Evolutionary conservation across 2,113 vertebrate species (phyloP).

Genomic region (Colaptes auratus): DNA sequence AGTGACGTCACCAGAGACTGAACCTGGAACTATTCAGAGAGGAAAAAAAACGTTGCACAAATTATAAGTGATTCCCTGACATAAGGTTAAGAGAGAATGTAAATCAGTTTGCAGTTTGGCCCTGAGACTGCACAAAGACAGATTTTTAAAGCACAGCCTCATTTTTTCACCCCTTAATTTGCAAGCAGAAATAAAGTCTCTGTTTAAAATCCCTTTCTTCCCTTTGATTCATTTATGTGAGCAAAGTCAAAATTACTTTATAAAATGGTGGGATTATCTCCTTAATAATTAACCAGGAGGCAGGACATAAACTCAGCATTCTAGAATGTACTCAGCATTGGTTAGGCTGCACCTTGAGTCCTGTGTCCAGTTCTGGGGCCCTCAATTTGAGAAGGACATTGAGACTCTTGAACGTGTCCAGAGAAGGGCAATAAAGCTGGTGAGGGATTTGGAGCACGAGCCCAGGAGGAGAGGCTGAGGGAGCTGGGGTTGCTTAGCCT

Average conservation of each 20-base stretch:
- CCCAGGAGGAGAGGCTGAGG: no score
- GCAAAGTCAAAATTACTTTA: neutral
- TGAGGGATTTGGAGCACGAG: no score
- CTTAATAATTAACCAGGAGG: neutral
- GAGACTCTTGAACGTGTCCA: no score
- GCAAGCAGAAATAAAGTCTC: neutral
- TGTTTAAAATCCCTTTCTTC: neutral
- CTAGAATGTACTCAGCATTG: neutral
- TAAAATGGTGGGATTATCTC: neutral
- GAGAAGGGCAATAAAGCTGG: no score
- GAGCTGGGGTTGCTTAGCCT: no score
- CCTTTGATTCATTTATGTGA: neutral
- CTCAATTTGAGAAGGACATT: no score
- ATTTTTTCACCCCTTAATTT: constrained; percentile 11
- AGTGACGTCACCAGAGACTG: neutral
- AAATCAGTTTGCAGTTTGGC: constrained; percentile 35
- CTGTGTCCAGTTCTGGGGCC: no score
- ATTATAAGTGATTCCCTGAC: neutral
- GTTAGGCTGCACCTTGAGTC: no score
- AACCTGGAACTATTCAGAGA: neutral
- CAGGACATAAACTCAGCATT: neutral
- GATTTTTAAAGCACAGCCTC: neutral
- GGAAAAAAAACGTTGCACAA: neutral
- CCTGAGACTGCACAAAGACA: neutral
- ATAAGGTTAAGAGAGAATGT: neutral